Base-by-base conservation (phyloP, 2,888 invertebrate genomes). In the Griposia aprilina region DNA sequence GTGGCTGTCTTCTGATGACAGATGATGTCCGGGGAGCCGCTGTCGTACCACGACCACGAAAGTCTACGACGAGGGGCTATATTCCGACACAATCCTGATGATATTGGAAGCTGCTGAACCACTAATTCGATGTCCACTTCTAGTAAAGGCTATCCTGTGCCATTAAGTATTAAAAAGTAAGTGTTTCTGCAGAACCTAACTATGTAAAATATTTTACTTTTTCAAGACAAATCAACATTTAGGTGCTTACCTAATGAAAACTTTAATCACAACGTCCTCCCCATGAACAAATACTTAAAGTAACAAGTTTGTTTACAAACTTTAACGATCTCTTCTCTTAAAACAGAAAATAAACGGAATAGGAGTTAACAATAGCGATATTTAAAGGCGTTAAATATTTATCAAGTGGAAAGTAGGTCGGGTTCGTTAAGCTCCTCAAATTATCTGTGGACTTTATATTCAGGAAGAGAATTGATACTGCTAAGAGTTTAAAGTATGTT, bases 401-500 rank as follows among this genome's bases (percentile, higher is more conserved):
- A 83, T 63, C 74, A 59, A 79, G 67, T 52, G 6, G n/a, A 68
- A 82, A 83, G 52, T 83, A 50, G 83, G 67, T 30, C 59, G 55
- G 63, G 55, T 59, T 83, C 71, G 82, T 79, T 82, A 82, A 69
- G 80, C 59, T 41, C 36, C 75, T 57, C 57, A 57, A 74, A 68
- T 83, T 83, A 75, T 67, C 71, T 65, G 74, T 55, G 52, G 67
- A 79, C 63, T 68, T 68, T n/a, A 17, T 4, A 74, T 71, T 59
- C n/a, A 45, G 55, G 48, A 74, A 75, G 59, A 23, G 74, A 67
- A 83, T 71, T 83, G 83, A 83, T 83, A 83, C 79, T n/a, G 70
- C 69, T 72, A 71, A 82, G 50, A 78, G 36, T 30, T 67, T 45
- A 41, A 30, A 63, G 62, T 63, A 4, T 52, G 15, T 82, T 82